phyloP scores from a whole-genome alignment of 1,140 invertebrate genomes.

The Colletes latitarsis region DNA sequence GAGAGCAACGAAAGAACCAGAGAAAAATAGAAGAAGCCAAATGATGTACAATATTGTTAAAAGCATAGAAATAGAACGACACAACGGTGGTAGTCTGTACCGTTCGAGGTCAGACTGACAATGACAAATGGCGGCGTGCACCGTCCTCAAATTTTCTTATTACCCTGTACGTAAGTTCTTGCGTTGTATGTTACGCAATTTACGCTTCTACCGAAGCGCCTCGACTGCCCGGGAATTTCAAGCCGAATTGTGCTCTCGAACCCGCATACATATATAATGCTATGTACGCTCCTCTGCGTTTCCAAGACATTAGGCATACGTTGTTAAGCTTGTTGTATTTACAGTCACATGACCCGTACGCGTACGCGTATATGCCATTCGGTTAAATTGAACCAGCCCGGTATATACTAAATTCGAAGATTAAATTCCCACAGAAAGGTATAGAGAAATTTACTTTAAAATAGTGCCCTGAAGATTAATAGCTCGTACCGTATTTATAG shows the following conservation, averaged over 20 bases:
- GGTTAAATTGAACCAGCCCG: conserved; percentile 8
- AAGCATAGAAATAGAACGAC: conserved; percentile 75
- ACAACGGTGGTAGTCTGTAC: conserved; percentile 58
- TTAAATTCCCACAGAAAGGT: neutral
- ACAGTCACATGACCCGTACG: conserved; percentile 23
- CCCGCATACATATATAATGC: neutral
- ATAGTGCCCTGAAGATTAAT: no score
- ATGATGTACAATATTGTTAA: conserved; percentile 75
- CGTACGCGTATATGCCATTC: neutral
- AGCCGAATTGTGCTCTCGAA: conserved; percentile 26
- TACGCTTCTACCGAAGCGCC: conserved; percentile 44
- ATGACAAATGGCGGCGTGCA: conserved; percentile 74
- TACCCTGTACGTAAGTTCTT: conserved; percentile 58
- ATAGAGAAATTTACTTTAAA: neutral
- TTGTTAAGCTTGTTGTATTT: conserved; percentile 29
- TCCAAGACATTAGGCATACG: conserved; percentile 42
- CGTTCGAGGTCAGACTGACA: conserved; percentile 74
- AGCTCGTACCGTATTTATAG: no score
- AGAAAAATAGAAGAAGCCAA: conserved; percentile 63
- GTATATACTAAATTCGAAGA: neutral
- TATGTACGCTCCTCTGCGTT: conserved; percentile 6
- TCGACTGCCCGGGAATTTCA: conserved; percentile 41
- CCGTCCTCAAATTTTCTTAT: conserved; percentile 75
- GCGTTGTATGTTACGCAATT: conserved; percentile 54
- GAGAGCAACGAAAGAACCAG: conserved; percentile 52